Base-by-base conservation (phyloP, 2,113 vertebrate genomes). In the Lepus americanus region DNA sequence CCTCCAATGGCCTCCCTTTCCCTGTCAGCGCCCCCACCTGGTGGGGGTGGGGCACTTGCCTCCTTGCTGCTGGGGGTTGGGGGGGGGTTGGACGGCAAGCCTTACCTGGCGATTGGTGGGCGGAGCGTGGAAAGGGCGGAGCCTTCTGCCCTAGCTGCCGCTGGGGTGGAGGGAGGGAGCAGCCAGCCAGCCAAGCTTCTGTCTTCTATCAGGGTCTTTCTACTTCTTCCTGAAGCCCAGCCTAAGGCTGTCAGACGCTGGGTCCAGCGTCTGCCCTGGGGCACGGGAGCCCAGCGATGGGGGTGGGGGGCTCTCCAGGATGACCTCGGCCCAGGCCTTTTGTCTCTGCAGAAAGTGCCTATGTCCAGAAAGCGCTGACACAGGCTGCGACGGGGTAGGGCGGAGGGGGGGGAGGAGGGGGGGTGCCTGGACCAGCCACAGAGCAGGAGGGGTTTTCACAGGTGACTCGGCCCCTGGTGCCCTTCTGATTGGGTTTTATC, bases 291-390 rank as follows among this genome's bases (percentile, higher is more conserved):
- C 44, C 53, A 14, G 36, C 53, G 33, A 5, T 23, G 33, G 19
- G 55, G 51, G 16, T 6, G 20, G 27, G 8, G 9, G 25, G 44
- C 59, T 36, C 11, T 59, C 76, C 55, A 8, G 10, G 12, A 29
- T 19, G 53, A 73, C 72, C 93, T 93, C 72, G 93, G n/a, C 22
- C 61, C 64, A 64, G 36, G 33, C 33, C 64, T 69, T 90, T 90
- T 63, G 76, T 94, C 73, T 90, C 61, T 3, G 19, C 2, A 10
- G 19, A 78, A 79, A 90, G 89, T 11, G 85, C 81, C 16, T 3
- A 22, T 92, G 74, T 95, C 87, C 94, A 92, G 44, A 44, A 44
- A 44, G 44, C 67, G 83, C 96, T 92, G 81, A 89, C 70, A 73
- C 2, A 3, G 27, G 44, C 31, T 1, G 1, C 51, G 69, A 53